Evolutionary conservation across 1,140 invertebrate species (phyloP).

Genomic region (Druon quercuslanigerum): DNA sequence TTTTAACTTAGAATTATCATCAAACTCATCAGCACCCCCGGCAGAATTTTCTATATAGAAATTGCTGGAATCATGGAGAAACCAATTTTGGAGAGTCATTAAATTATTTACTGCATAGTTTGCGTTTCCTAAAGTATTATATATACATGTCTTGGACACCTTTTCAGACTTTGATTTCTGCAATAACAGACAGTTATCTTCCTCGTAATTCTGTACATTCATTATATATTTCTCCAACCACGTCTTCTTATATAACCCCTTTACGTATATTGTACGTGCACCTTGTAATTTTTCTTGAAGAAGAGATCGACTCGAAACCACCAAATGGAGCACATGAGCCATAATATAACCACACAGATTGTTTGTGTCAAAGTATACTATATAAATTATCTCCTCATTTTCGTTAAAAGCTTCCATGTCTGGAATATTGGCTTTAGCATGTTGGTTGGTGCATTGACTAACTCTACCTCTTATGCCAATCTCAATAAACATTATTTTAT

Average conservation of each 20-base stretch:
- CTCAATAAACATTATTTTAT: too few species aligned
- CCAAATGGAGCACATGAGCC: neutral
- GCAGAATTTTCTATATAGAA: too few species aligned
- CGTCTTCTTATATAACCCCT: neutral
- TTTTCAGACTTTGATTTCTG: too few species aligned
- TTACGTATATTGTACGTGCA: neutral
- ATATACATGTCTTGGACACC: too few species aligned
- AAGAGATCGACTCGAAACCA: neutral
- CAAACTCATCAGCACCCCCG: too few species aligned
- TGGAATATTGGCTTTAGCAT: constrained; percentile 73
- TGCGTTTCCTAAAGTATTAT: too few species aligned
- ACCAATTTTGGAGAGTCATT: too few species aligned
- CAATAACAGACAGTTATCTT: too few species aligned
- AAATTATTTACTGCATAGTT: too few species aligned
- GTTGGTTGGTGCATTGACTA: constrained; percentile 62
- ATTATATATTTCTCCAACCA: constrained; percentile 34
- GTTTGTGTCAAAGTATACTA: neutral
- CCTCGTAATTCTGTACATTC: constrained; percentile 60
- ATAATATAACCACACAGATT: neutral
- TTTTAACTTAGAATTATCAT: too few species aligned
- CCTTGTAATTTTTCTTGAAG: constrained; percentile 38
- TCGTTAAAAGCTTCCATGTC: constrained; percentile 56
- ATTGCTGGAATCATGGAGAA: too few species aligned
- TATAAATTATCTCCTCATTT: neutral
- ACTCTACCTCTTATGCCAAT: constrained; percentile 64